Evolutionary conservation across 2,888 invertebrate genomes (phyloP).

Genomic region (Achlya flavicornis): DNA sequence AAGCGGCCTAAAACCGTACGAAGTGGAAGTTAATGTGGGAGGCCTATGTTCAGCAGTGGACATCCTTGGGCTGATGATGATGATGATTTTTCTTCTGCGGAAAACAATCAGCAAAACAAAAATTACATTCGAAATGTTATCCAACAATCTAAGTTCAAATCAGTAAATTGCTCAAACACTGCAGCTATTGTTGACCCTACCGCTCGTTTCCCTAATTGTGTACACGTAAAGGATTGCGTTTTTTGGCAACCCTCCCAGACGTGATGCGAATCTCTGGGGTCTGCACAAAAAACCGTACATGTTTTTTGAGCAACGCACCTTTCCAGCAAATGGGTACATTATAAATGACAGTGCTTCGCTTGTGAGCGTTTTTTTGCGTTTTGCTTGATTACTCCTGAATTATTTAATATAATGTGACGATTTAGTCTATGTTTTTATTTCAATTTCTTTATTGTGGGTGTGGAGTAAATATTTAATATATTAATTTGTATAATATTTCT

Average conservation of each 20-base stretch:
- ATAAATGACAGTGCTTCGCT: conserved; percentile 18
- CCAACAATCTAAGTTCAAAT: neutral
- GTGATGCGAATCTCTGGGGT: conserved; percentile 35
- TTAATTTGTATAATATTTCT: no score
- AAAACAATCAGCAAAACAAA: neutral
- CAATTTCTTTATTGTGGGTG: neutral
- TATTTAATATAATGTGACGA: neutral
- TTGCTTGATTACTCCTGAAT: conserved; percentile 1
- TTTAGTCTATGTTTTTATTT: neutral
- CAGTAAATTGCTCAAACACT: conserved; percentile 17
- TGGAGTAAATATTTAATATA: neutral
- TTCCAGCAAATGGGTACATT: conserved; percentile 12
- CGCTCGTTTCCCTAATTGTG: conserved; percentile 28
- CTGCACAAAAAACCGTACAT: conserved; percentile 11
- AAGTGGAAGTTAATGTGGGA: no score
- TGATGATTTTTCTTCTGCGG: no score
- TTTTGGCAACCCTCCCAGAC: conserved; percentile 29
- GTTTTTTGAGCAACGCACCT: neutral
- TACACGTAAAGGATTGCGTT: conserved; percentile 45
- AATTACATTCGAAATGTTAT: neutral
- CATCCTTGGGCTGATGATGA: no score
- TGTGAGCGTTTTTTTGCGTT: conserved; percentile 18
- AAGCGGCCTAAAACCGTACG: no score
- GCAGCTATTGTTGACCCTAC: conserved; percentile 25
- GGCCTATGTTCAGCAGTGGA: no score